phyloP scores from a whole-genome alignment of 2,113 vertebrate genomes.

The Scophthalmus maximus region DNA sequence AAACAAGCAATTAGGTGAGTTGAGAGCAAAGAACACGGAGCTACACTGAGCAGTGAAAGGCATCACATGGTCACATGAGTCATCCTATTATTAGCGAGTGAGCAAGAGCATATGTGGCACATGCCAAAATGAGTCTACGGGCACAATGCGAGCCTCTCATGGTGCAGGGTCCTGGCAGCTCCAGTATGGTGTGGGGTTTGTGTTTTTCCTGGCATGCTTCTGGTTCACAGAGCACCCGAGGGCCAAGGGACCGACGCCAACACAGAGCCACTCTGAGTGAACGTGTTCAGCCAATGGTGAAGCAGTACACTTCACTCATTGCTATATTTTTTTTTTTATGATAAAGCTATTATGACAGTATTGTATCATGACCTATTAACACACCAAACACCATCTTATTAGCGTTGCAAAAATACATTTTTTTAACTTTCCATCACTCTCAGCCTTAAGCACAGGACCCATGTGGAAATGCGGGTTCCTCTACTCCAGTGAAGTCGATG shows the following conservation, averaged over 20 bases:
- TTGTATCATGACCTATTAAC: too few species aligned
- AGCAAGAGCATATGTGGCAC: conserved; percentile 65
- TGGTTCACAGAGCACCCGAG: conserved; percentile 38
- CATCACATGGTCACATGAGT: conserved; percentile 33
- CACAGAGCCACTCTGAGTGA: conserved; percentile 24
- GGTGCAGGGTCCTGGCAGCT: conserved; percentile 58
- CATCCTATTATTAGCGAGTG: conserved; percentile 61
- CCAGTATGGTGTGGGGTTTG: conserved; percentile 35
- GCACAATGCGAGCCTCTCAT: conserved; percentile 37
- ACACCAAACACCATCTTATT: not conserved
- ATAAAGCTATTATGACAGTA: too few species aligned
- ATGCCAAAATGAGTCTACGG: conserved; percentile 52
- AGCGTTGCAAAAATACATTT: too few species aligned
- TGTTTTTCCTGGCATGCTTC: conserved; percentile 58
- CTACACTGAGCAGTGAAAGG: conserved; percentile 19
- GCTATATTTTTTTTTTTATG: too few species aligned
- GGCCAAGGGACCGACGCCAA: conserved; percentile 32
- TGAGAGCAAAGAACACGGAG: not conserved
- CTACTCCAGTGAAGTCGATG: too few species aligned
- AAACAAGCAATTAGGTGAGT: conserved; percentile 9
- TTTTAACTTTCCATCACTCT: too few species aligned
- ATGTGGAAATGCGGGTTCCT: not conserved
- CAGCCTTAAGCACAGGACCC: not conserved
- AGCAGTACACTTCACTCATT: not conserved
- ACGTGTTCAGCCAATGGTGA: conserved; percentile 38